Percentiles rank a stretch among this genome's conserved stretches.
phyloP scores from a whole-genome alignment of 2,797 vertebrate genomes.

The Sebastes baramenuke region DNA sequence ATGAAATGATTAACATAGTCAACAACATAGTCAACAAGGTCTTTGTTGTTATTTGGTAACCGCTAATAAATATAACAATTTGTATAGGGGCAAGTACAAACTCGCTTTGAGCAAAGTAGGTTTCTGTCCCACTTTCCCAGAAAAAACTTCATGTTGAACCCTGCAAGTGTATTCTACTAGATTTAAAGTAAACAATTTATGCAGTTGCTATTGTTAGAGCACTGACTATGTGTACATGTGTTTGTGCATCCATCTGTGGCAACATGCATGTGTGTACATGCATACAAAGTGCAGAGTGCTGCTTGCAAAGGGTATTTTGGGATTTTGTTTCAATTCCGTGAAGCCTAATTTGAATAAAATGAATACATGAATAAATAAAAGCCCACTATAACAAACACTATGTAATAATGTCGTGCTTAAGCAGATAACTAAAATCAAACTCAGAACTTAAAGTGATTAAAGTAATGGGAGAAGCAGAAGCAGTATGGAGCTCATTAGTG shows the following conservation, averaged over 20 bases:
- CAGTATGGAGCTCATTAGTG: constrained; percentile 15
- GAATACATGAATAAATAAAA: constrained; percentile 53
- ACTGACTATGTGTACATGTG: not conserved
- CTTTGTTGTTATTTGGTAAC: too few relatives aligned
- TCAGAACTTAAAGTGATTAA: constrained; percentile 21
- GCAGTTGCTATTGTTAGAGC: not conserved
- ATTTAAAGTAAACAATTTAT: not conserved
- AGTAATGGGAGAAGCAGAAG: constrained; percentile 5
- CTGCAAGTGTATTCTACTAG: not conserved
- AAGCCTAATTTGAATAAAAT: constrained; percentile 26
- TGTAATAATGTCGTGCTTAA: constrained; percentile 6
- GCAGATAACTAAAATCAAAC: constrained; percentile 4
- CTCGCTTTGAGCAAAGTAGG: too few relatives aligned
- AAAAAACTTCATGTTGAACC: too few relatives aligned
- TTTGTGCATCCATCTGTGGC: not conserved
- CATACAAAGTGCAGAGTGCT: not conserved
- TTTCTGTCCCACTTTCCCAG: too few relatives aligned
- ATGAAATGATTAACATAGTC: too few relatives aligned
- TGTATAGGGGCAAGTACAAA: too few relatives aligned
- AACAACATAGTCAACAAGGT: too few relatives aligned
- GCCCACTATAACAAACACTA: not conserved
- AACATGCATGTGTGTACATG: not conserved
- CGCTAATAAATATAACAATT: too few relatives aligned
- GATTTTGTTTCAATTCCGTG: not conserved
- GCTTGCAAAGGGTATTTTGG: not conserved